Conservation (phyloP, 2,888 invertebrate species). For the Trilocha varians region DNA sequence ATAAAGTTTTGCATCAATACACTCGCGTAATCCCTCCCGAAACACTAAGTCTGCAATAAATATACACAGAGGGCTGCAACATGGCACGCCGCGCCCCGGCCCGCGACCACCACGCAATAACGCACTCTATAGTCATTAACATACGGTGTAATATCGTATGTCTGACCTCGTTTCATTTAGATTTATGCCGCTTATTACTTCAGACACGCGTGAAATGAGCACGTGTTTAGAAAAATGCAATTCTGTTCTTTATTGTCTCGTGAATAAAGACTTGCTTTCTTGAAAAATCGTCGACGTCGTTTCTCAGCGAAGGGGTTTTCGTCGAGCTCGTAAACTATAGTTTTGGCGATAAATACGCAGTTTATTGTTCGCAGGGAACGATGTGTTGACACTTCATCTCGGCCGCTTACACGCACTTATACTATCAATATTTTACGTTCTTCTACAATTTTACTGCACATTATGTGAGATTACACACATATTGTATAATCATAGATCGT, state of each 20-base stretch:
- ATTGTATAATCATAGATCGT: no score
- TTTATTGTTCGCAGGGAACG: not conserved
- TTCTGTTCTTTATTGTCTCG: constrained; percentile 46
- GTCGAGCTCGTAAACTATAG: constrained; percentile 55
- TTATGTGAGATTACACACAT: no score
- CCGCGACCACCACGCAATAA: not conserved
- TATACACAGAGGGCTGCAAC: constrained; percentile 20
- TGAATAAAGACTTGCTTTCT: constrained; percentile 38
- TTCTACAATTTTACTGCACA: no score
- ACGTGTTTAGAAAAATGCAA: constrained; percentile 42
- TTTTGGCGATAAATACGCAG: constrained; percentile 41
- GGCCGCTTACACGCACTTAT: no score
- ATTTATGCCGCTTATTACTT: constrained; percentile 68
- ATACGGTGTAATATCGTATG: not conserved
- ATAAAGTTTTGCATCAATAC: constrained; percentile 10
- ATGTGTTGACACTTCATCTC: not conserved
- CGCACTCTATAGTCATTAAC: not conserved
- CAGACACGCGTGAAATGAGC: constrained; percentile 64
- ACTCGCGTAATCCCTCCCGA: constrained; percentile 50
- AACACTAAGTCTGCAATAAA: constrained; percentile 50
- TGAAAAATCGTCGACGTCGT: constrained; percentile 10
- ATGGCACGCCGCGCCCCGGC: not conserved
- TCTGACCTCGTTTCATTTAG: constrained; percentile 16
- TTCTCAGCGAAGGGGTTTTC: constrained; percentile 13
- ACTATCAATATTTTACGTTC: no score